Conservation (phyloP, 2,113 vertebrate genomes). For the Hydrochoerus hydrochaeris region DNA sequence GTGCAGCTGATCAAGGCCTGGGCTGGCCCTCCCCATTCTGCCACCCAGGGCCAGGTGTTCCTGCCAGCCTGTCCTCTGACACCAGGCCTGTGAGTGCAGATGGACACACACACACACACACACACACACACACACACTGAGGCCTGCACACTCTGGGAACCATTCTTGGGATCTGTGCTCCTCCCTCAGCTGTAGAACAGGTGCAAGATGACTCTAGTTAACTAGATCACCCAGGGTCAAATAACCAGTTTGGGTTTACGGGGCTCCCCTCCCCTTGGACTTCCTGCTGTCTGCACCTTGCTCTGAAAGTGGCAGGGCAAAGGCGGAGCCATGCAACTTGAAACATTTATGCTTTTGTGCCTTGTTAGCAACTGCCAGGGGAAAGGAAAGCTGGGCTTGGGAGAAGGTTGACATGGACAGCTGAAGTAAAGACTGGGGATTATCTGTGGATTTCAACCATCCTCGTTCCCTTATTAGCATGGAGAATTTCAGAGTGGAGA, state of each 20-base stretch:
- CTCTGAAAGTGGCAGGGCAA: not conserved
- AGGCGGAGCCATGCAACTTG: not conserved
- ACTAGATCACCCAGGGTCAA: constrained; percentile 32
- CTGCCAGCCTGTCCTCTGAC: not conserved
- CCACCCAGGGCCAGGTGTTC: not conserved
- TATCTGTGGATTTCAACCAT: not conserved
- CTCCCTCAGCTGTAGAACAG: constrained; percentile 38
- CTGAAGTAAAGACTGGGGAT: constrained; percentile 45
- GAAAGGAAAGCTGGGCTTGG: not conserved
- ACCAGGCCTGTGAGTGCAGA: rapidly evolving
- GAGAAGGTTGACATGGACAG: constrained; percentile 53
- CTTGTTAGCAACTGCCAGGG: constrained; percentile 53
- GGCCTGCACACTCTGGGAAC: not conserved
- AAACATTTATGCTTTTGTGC: constrained; percentile 65
- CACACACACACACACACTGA: not conserved
- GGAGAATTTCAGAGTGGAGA: not conserved
- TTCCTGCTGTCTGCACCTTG: constrained; percentile 68
- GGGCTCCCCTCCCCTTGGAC: not conserved
- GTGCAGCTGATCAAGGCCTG: not conserved
- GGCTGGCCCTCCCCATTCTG: not conserved
- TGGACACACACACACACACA: too few species aligned
- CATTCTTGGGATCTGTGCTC: not conserved
- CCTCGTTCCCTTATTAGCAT: not conserved
- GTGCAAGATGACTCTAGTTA: constrained; percentile 58
- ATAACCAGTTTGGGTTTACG: constrained; percentile 34